Conservation (phyloP, 2,888 invertebrate species). For the Andrena trimmerana region DNA sequence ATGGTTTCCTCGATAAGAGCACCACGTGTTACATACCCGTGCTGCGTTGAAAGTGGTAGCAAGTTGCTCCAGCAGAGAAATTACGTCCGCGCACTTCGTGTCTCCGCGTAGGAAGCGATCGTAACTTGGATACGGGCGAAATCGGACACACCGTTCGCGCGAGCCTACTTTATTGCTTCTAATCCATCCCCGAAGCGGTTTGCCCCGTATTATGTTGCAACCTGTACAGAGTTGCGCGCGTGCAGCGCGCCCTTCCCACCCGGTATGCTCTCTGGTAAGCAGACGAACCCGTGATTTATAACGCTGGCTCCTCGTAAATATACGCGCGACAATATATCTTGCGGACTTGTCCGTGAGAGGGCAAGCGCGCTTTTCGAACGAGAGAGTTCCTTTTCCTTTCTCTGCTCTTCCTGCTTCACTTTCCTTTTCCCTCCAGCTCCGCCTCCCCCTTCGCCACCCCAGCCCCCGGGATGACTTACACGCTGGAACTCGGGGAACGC, state of each 20-base stretch:
- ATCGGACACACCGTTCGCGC: too few relatives aligned
- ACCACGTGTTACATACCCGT: too few relatives aligned
- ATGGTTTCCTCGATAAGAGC: too few relatives aligned
- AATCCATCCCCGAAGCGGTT: not conserved
- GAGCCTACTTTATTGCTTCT: not conserved
- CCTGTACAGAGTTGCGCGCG: not conserved
- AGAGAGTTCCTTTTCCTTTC: conserved; percentile 49
- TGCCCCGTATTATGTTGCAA: not conserved
- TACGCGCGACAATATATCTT: conserved; percentile 65
- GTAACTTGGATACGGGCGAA: too few relatives aligned
- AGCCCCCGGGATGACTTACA: conserved; percentile 52
- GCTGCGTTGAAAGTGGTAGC: too few relatives aligned
- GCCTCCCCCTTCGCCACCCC: not conserved
- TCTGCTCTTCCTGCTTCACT: conserved; percentile 7
- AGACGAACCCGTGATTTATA: conserved; percentile 75
- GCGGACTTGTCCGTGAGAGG: conserved; percentile 63
- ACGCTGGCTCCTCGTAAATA: conserved; percentile 74
- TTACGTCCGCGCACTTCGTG: too few relatives aligned
- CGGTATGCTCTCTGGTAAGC: conserved; percentile 65
- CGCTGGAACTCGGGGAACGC: conserved; percentile 43
- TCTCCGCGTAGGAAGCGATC: too few relatives aligned
- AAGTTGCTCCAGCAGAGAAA: too few relatives aligned
- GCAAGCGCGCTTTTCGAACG: conserved; percentile 68
- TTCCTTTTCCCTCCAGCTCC: not conserved
- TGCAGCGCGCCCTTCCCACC: conserved; percentile 34